These are phyloP conservation scores for Syrrhaptes paradoxus DNA, from an alignment of 2,113 vertebrate genomes.

Conservation along the genomic window DNA sequence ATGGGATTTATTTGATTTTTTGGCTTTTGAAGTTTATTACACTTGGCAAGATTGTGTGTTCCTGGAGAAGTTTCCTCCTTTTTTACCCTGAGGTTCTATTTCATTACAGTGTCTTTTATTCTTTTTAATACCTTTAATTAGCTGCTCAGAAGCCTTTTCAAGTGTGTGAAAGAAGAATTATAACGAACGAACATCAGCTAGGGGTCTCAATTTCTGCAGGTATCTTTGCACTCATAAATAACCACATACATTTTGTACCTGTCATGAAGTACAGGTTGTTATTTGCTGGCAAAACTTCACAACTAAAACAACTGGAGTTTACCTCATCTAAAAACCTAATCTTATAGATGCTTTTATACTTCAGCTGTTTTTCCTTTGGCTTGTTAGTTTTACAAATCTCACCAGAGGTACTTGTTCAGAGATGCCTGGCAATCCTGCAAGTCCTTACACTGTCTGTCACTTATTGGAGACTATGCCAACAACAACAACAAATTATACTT, in stretches of 20 bases:
- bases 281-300: background rate
- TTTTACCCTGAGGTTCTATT: constrained; percentile 15
- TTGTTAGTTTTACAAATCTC: background rate
- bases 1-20: constrained; percentile 1
- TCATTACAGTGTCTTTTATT: constrained; percentile 1
- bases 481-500: background rate
- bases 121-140: constrained; percentile 33
- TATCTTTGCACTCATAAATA: constrained; percentile 11
- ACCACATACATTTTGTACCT: background rate
- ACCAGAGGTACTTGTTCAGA: background rate
- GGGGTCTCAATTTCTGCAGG: background rate
- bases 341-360: background rate
- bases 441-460: background rate
- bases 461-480: background rate
- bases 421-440: background rate
- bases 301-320: background rate
- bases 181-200: background rate
- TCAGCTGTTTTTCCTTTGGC: background rate
- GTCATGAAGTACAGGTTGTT: background rate
- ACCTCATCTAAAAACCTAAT: background rate
- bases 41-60: background rate
- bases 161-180: background rate
- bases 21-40: constrained; percentile 28
- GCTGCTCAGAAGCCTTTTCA: constrained; percentile 6
- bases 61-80: background rate